Evolutionary conservation across 2,113 vertebrate species (phyloP), one percentile per base, ranked within the genome.

Genomic region (Anolis sagrei): DNA sequence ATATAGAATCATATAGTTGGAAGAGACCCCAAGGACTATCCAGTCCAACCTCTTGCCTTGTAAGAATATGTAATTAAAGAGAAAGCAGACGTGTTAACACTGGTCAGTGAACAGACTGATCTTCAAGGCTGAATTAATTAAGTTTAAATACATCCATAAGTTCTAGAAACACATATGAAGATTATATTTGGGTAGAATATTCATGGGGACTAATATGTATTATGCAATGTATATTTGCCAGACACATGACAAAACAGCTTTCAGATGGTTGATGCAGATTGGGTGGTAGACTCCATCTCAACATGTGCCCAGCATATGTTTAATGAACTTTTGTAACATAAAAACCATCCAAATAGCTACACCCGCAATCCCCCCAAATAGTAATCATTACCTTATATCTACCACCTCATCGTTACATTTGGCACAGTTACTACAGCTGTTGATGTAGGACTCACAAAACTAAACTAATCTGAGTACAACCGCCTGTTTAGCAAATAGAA

Each of bases 251-350:
- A 9, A 85, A 78, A 70, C 61, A 18, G 49, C 19, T 85, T 58
- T 85, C 76, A 85, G 66, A 61, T 79, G 83, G 25, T 61, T 6
- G 76, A 78, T 29, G 48, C 25, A 69, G 32, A 39, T 78, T 70
- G 76, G 76, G 49, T 39, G 49, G 75, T 5, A 85, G 32, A 34
- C 23, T 78, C 25, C 48, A 58, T 79, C 10, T 39, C 9, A 4
- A 23, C 83, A 70, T 85, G 13, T 78, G 66, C 27, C 64, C 8
- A 51, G 39, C 66, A 85, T 34, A 85, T 85, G 51, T 72, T 70
- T 34, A 79, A 16, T 39, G 9, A 78, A 58, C 29, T 10, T 77
- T 32, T 27, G 61, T 39, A 32, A 79, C 25, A 44, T 44, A 44
- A 39, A 85, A 79, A 58, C 16, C 27, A 78, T 78, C 49, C 32